phyloP scores from a whole-genome alignment of 2,888 invertebrate species.

The Dione juno region DNA sequence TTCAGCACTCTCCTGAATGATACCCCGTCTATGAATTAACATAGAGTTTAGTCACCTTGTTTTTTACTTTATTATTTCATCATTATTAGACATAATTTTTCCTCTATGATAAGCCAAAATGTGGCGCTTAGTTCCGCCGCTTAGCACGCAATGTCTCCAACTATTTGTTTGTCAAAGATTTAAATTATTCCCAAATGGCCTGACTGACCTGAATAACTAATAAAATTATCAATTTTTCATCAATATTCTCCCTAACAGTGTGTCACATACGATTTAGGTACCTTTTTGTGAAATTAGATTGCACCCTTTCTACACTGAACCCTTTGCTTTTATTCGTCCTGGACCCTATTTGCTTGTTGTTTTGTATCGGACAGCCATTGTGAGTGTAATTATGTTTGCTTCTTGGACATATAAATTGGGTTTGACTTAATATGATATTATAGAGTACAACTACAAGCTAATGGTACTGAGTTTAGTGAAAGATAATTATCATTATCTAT shows the following conservation, averaged over 20 bases:
- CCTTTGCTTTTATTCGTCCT: conserved; percentile 60
- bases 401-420: conserved; percentile 48
- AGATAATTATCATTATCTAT: too few species aligned
- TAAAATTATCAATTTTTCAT: background rate
- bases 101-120: too few species aligned
- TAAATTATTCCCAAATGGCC: background rate
- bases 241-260: conserved; percentile 49
- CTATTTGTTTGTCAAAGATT: too few species aligned
- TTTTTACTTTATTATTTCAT: too few species aligned
- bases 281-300: conserved; percentile 78
- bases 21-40: too few species aligned
- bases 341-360: conserved; percentile 56
- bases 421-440: conserved; percentile 5
- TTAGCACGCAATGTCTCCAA: too few species aligned
- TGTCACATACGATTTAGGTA: conserved; percentile 59
- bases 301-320: conserved; percentile 65
- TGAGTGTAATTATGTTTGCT: conserved; percentile 60
- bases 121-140: too few species aligned
- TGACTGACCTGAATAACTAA: background rate
- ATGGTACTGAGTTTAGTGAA: background rate
- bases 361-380: conserved; percentile 58
- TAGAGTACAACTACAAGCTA: background rate
- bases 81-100: too few species aligned
- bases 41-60: too few species aligned
- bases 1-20: too few species aligned